Evolutionary conservation across 2,888 invertebrate species (phyloP), one percentile per base, ranked within the genome.

Genomic region (Lymantria monacha): DNA sequence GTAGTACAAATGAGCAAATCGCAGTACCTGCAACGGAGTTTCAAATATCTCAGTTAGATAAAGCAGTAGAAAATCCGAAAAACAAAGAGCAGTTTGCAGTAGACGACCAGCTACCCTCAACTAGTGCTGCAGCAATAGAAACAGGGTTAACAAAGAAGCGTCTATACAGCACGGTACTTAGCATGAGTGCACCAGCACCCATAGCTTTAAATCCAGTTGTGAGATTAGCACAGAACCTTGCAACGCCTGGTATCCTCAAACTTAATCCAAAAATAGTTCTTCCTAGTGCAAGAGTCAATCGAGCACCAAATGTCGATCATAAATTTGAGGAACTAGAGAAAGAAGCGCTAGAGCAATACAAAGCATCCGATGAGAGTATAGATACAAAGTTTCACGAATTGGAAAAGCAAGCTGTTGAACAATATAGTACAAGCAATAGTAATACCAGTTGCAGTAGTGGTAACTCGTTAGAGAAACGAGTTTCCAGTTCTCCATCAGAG

Each of bases 381-480:
- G 93, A 93, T 61, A 92, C 92, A 9, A 93, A 92, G 61, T 93
- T 92, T 71, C 88, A 92, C 48, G 94, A 94, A 58, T 77, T 94
- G 51, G 94, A 94, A 68, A 90, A 93, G 53, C 93, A 94, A 66
- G 95, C 94, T 0, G 92, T 93, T 46, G 95, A 94, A 66, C 94
- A 95, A 70, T 94, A 94, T 74, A 92, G 91, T 65, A 83, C 83
- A 0, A 90, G 91, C 60, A 89, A 89, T 53, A 91, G 90, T 61
- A 89, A 88, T 57, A 91, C 90, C 0, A 91, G 91, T 55, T 91
- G 89, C 66, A 87, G 89, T 66, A 90, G 89, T 59, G 87, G 84
- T 0, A 82, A 83, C 51, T 86, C 87, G 0, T 79, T 79, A 9
- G 85, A 85, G 56, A 89, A 88, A 48, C 75, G 78, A 44, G 63